These are phyloP conservation scores for Globicephala melas DNA, from an alignment of 2,113 vertebrate genomes.

Conservation along the genomic window DNA sequence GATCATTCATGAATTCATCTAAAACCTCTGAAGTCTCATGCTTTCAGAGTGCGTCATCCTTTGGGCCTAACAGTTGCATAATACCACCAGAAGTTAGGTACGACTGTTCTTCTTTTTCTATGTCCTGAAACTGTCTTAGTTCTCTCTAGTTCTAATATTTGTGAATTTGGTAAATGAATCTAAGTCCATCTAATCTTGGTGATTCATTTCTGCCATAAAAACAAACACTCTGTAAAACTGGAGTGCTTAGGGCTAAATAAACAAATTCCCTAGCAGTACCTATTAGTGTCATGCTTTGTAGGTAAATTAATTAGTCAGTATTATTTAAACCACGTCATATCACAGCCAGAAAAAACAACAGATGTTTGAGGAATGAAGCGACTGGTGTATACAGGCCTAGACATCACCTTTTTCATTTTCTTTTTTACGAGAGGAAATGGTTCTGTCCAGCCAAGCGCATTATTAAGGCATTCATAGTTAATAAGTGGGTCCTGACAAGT, in stretches of 20 bases:
- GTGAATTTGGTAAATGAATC: neutral
- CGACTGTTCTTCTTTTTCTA: neutral
- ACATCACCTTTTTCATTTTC: slow-evolving; percentile 15
- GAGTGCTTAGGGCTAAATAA: neutral
- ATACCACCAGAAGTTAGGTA: neutral
- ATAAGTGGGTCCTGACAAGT: neutral
- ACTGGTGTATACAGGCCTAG: slow-evolving; percentile 16
- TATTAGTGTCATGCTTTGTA: neutral
- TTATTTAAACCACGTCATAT: neutral
- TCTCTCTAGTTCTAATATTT: neutral
- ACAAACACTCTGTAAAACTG: neutral
- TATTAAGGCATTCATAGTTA: neutral
- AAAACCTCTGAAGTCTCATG: neutral
- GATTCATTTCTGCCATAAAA: neutral
- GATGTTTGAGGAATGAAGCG: slow-evolving; percentile 34
- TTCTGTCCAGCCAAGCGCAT: slow-evolving; percentile 22
- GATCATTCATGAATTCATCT: neutral
- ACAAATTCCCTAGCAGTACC: neutral
- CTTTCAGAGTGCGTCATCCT: neutral
- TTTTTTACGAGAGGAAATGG: slow-evolving; percentile 50
- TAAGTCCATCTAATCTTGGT: neutral
- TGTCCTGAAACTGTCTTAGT: neutral
- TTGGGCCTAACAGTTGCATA: accelerated
- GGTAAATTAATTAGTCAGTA: slow-evolving; percentile 33
- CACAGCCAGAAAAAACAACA: slow-evolving; percentile 52